Percentiles rank a stretch among this genome's conserved stretches.
These are phyloP conservation scores for Chamaea fasciata DNA, from an alignment of 2,113 vertebrate species.

Conservation along the genomic window DNA sequence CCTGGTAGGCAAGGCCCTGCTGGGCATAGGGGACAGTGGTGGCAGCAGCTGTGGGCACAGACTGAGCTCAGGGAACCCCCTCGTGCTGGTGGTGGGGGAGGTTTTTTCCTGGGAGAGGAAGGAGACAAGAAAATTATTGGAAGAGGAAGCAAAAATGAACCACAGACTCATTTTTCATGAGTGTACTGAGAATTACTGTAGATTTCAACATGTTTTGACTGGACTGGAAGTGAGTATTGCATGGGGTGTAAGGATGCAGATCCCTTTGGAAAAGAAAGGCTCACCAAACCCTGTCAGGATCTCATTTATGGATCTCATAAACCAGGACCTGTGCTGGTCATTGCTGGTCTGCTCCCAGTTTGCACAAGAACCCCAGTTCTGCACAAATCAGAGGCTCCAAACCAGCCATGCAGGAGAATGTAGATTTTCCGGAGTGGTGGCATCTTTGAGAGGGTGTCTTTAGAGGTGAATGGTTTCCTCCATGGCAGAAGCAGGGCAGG, in stretches of 20 bases:
- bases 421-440: neutral
- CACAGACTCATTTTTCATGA: neutral
- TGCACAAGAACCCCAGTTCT: neutral
- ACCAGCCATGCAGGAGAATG: neutral
- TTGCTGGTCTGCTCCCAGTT: neutral
- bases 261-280: neutral
- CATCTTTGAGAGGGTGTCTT: neutral
- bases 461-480: neutral
- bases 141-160: neutral
- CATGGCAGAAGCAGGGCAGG: neutral
- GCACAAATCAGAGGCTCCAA: neutral
- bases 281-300: neutral
- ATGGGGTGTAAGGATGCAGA: neutral
- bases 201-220: neutral
- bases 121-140: neutral
- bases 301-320: neutral
- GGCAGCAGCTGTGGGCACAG: neutral
- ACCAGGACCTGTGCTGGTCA: neutral
- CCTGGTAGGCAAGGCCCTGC: neutral
- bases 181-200: neutral
- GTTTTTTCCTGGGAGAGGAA: neutral
- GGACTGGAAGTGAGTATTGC: neutral
- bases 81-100: fast-evolving
- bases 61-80: neutral
- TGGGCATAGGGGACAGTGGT: neutral